A percentile compares a stretch with the other conserved stretches of the same genome.
Evolutionary conservation across 2,113 vertebrate genomes (phyloP).

Genomic region (Heterotis niloticus): DNA sequence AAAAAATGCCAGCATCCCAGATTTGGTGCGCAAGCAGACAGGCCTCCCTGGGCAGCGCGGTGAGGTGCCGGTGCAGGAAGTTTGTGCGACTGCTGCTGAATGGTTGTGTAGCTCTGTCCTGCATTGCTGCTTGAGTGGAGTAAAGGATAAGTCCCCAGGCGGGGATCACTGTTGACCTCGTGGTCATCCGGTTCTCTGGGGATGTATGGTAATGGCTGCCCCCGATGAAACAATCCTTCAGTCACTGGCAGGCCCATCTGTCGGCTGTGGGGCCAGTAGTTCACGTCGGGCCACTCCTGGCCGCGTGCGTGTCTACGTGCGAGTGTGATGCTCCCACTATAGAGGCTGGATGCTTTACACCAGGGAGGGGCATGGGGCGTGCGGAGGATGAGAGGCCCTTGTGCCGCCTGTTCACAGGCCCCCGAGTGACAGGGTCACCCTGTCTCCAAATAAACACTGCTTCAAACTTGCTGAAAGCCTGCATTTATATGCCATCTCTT

Average conservation of each 20-base stretch:
- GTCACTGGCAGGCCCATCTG: constrained; percentile 9
- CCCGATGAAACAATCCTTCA: background rate
- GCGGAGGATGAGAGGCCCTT: constrained; percentile 2
- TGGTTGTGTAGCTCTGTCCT: too few species aligned
- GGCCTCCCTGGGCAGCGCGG: background rate
- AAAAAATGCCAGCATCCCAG: too few species aligned
- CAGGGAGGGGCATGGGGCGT: background rate
- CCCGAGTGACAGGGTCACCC: constrained; percentile 17
- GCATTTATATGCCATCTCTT: constrained; percentile 1
- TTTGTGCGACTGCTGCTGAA: background rate
- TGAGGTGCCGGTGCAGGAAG: background rate
- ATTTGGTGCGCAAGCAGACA: too few species aligned
- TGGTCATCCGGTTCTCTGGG: background rate
- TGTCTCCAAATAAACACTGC: constrained; percentile 21
- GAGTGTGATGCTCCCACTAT: background rate
- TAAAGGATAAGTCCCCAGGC: background rate
- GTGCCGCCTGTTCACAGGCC: constrained; percentile 15
- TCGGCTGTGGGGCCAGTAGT: background rate
- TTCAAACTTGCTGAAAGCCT: background rate
- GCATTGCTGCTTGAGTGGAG: too few species aligned
- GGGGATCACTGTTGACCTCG: constrained; percentile 3
- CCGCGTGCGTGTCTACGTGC: background rate
- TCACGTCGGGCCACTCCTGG: background rate
- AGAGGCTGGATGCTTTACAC: background rate
- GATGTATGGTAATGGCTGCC: background rate